phyloP scores from a whole-genome alignment of 92 coral and sea anemone genomes.

The Metridium senile region DNA sequence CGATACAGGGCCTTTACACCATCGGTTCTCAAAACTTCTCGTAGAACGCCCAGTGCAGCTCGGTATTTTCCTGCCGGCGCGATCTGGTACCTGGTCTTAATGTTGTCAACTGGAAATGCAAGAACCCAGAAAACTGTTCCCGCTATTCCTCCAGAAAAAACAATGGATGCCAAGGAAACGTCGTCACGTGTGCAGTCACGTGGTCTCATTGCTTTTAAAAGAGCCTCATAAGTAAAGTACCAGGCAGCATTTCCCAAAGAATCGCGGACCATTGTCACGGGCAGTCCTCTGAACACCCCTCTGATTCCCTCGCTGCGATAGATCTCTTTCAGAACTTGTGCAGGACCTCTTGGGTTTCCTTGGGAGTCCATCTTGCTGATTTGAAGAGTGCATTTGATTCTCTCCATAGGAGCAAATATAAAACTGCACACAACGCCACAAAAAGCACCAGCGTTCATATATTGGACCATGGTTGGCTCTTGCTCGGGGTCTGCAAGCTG shows the following conservation, averaged over 20 bases:
- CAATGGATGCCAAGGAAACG: constrained; percentile 60
- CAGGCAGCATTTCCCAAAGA: constrained; percentile 63
- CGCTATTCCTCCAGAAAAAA: constrained; percentile 82
- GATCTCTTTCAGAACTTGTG: constrained; percentile 43
- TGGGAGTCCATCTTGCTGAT: constrained; percentile 54
- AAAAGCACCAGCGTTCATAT: constrained; percentile 72
- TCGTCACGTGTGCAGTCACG: constrained; percentile 69
- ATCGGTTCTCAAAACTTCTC: constrained; percentile 58
- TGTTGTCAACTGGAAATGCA: constrained; percentile 65
- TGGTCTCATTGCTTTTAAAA: constrained; percentile 53
- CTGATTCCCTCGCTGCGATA: constrained; percentile 58
- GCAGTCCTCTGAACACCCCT: constrained; percentile 73
- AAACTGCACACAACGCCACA: constrained; percentile 54
- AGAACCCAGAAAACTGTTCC: constrained; percentile 75
- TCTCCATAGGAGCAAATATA: constrained; percentile 64
- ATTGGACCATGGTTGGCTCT: constrained; percentile 54
- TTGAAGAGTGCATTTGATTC: constrained; percentile 84
- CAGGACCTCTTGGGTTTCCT: constrained; percentile 53
- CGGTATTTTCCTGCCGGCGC: constrained; percentile 82
- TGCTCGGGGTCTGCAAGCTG: constrained; percentile 59
- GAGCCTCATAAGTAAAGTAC: constrained; percentile 77
- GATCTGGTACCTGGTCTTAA: constrained; percentile 80
- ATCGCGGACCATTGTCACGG: constrained; percentile 58
- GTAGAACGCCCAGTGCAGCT: constrained; percentile 73
- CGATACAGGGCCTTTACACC: constrained; percentile 72